Base-by-base conservation (phyloP, 2,113 vertebrate genomes). In the Thinocorus orbignyianus region DNA sequence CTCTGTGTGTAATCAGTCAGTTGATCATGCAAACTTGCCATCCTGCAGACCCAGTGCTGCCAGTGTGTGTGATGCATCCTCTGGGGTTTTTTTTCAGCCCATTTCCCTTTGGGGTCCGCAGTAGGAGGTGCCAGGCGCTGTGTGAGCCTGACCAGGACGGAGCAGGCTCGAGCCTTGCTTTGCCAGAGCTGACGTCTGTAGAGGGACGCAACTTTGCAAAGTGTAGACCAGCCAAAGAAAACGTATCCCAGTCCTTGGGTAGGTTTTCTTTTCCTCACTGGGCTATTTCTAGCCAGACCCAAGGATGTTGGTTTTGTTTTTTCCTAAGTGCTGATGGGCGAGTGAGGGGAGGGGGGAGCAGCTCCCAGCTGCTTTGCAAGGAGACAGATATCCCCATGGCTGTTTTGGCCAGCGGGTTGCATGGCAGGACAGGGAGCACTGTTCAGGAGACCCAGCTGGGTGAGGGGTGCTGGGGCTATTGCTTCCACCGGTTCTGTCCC, bases 401-500 rank as follows among this genome's bases (percentile, higher is more conserved):
- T 2, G 0, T 44, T 41, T 39, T 42, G 44, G 14, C 28, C 1
- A 1, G 10, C 11, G 22, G 31, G 31, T 54, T 6, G 0, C 9
- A 8, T 26, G 8, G 51, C 46, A 66, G 31, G 24, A 46, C 17
- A 18, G 7, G 16, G 22, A 19, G 14, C 17, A 11, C 44, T 79
- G 55, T 51, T 26, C 3, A 1, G 24, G 48, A 41, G 26, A 65
- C 24, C 20, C 46, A 48, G 44, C 23, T 87, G 35, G 17, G 16
- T 2, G 1, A 39, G 17, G 23, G 35, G 23, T 1, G 1, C 48
- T 71, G 8, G 2, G 18, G 28, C 85, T 64, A 22, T 26, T 55
- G 17, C 15, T 58, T 64, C 20, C 14, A 26, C 25, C 0, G 1
- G 4, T 52, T n/a, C 18, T 0, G 0, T 65, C 3, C 18, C 14